phyloP scores from a whole-genome alignment of 2,113 vertebrate species.

The Ceyx margarethae region DNA sequence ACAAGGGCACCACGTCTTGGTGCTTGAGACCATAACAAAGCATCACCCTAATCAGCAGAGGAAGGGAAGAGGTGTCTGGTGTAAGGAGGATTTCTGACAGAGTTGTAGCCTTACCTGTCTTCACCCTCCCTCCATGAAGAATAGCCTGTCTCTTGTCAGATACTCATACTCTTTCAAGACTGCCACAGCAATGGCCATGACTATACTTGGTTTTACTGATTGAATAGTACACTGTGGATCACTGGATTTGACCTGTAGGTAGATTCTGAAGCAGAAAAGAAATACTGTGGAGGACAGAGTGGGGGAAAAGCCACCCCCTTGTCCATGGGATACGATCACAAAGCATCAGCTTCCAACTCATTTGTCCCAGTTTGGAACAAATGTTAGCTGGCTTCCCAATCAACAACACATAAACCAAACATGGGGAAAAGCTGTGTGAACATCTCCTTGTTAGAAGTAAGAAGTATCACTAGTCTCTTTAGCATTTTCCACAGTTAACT shows the following conservation, averaged over 20 bases:
- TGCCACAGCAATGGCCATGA: background rate
- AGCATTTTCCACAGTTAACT: background rate
- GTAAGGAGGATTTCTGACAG: background rate
- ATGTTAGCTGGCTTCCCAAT: background rate
- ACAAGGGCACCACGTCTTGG: background rate
- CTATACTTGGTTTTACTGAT: background rate
- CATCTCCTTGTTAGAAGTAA: background rate
- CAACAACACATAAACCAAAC: background rate
- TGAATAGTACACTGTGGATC: background rate
- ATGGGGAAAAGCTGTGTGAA: background rate
- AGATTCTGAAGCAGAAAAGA: constrained; percentile 5
- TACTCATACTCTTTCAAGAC: background rate
- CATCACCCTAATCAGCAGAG: background rate
- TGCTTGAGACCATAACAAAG: background rate
- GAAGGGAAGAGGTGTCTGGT: background rate
- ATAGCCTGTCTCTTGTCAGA: background rate
- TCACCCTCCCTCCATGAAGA: background rate
- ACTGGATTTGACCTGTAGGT: background rate
- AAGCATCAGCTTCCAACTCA: background rate
- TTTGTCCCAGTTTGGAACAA: background rate
- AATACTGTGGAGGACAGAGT: background rate
- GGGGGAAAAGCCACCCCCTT: background rate
- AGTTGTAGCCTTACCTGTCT: constrained; percentile 32
- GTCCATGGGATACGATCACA: background rate
- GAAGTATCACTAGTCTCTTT: background rate